These are phyloP conservation scores for Tipula confusa DNA, from an alignment of 2,888 invertebrate species.

Conservation along the genomic window DNA sequence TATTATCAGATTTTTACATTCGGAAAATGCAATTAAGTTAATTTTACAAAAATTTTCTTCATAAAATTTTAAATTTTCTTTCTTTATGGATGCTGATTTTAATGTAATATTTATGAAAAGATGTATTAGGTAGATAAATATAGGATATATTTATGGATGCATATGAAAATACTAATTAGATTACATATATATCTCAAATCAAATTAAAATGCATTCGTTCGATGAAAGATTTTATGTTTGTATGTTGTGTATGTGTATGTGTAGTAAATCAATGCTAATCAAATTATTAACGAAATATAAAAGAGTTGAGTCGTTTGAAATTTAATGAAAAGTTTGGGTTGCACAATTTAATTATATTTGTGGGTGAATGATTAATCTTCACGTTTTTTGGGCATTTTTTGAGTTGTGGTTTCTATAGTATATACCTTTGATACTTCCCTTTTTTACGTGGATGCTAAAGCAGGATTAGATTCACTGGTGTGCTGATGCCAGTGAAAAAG, in stretches of 20 bases:
- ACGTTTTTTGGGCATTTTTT: too few relatives aligned
- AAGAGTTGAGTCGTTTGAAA: background rate
- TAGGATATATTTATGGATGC: background rate
- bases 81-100: background rate
- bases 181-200: background rate
- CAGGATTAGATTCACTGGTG: too few relatives aligned
- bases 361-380: too few relatives aligned
- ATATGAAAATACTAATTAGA: background rate
- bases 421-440: too few relatives aligned
- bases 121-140: background rate
- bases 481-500: too few relatives aligned
- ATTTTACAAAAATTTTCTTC: background rate
- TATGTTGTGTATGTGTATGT: background rate
- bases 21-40: conserved; percentile 12
- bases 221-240: background rate
- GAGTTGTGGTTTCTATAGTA: too few relatives aligned
- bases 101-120: background rate
- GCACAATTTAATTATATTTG: too few relatives aligned
- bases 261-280: background rate
- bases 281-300: conserved; percentile 12
- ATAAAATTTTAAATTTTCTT: background rate
- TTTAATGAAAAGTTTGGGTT: background rate
- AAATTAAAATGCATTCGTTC: conserved; percentile 14
- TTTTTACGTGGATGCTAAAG: too few relatives aligned
- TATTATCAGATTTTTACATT: background rate